phyloP scores from a whole-genome alignment of 2,113 vertebrate genomes.

The Ramphastos sulfuratus region DNA sequence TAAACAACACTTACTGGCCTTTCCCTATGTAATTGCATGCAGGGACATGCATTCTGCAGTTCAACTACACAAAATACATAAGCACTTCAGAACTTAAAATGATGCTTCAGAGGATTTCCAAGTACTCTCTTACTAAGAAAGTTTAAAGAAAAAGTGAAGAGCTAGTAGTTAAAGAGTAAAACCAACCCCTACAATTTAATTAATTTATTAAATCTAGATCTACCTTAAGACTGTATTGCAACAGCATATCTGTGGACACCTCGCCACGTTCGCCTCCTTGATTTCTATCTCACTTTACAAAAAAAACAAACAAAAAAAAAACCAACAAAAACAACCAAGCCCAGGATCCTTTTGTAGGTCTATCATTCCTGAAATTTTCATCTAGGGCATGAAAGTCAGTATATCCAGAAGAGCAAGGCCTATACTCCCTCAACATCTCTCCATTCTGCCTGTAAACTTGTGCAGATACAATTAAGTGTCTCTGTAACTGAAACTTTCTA shows the following conservation, averaged over 20 bases:
- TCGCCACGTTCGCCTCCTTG: not conserved
- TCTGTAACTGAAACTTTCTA: conserved; percentile 29
- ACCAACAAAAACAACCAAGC: no score
- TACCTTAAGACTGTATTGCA: no score
- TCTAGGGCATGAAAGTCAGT: not conserved
- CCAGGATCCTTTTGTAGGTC: not conserved
- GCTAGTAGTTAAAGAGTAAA: not conserved
- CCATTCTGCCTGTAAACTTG: not conserved
- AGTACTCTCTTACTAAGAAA: not conserved
- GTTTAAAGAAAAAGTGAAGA: not conserved
- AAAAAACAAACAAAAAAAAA: not conserved
- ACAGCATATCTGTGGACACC: not conserved
- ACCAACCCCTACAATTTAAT: not conserved
- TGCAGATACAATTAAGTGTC: not conserved
- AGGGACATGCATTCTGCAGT: not conserved
- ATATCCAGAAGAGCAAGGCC: no score
- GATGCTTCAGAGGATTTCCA: not conserved
- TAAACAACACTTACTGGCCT: not conserved
- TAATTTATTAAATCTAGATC: not conserved
- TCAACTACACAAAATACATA: not conserved
- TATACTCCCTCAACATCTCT: not conserved
- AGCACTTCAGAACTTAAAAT: not conserved
- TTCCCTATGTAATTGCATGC: not conserved
- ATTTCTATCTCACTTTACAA: not conserved
- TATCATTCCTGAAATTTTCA: not conserved